phyloP scores from a whole-genome alignment of 2,113 vertebrate species.

The Puntigrus tetrazona region DNA sequence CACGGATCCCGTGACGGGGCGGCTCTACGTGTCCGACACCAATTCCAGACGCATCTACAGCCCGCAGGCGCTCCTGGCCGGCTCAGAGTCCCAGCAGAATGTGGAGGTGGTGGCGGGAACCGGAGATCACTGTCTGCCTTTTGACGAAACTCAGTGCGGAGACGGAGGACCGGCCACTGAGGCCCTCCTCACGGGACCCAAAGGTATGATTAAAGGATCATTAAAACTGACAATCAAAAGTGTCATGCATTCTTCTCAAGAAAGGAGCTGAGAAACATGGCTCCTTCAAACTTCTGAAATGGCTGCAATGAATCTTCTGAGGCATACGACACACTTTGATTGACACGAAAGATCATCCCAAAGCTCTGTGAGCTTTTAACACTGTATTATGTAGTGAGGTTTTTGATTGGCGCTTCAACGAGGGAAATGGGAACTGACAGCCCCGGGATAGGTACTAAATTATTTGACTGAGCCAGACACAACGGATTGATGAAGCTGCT shows the following conservation, averaged over 20 bases:
- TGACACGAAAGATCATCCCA: slow-evolving; percentile 40
- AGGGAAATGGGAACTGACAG: slow-evolving; percentile 29
- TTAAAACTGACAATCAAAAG: background rate
- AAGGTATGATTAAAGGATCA: slow-evolving; percentile 79
- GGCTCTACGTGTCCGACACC: slow-evolving; percentile 94
- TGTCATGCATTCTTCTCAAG: background rate
- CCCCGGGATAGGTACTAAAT: slow-evolving; percentile 23
- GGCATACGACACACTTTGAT: background rate
- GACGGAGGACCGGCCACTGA: slow-evolving; percentile 94
- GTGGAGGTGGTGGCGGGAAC: slow-evolving; percentile 91
- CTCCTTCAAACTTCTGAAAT: background rate
- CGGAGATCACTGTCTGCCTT: slow-evolving; percentile 93
- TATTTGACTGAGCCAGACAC: slow-evolving; percentile 37
- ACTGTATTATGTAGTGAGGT: slow-evolving; percentile 24
- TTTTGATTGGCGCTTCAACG: slow-evolving; percentile 27
- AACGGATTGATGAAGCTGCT: slow-evolving; percentile 30
- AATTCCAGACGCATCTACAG: slow-evolving; percentile 94
- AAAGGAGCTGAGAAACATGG: background rate
- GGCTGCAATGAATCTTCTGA: slow-evolving; percentile 11
- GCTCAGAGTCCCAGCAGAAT: slow-evolving; percentile 88
- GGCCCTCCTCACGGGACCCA: slow-evolving; percentile 94
- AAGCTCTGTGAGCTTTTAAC: slow-evolving; percentile 36
- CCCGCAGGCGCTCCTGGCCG: slow-evolving; percentile 81
- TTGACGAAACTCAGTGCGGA: slow-evolving; percentile 94
- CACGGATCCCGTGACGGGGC: slow-evolving; percentile 89